Evolutionary conservation across 2,113 vertebrate species (phyloP), one percentile per base, ranked within the genome.

Genomic region (Callaeas wilsoni): DNA sequence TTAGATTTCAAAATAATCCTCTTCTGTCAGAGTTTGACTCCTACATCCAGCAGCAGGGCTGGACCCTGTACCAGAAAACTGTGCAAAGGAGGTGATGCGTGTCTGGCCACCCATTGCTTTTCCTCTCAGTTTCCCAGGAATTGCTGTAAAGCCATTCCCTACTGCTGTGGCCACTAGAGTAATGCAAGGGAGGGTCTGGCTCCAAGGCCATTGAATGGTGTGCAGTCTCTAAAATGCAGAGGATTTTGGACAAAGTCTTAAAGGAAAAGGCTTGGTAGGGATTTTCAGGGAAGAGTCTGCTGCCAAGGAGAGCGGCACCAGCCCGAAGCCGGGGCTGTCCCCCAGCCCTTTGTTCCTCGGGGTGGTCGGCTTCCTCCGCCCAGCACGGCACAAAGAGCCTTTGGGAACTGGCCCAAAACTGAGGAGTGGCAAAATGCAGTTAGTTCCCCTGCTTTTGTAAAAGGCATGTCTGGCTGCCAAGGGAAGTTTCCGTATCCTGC

Each of bases 401-500:
- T 95, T 96, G 83, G 96, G 86, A 96, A 41, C 90, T 12, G 86
- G 88, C 71, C 84, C 94, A 75, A 71, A 68, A 68, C 86, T 2
- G 12, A 93, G 79, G 50, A 93, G 90, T 71, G 96, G 96, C 93
- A 95, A 89, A 96, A 93, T 2, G 44, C 60, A 29, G 49, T 88
- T 78, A 71, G 94, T 90, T 97, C 92, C 93, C 44, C 85, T 94
- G 64, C 92, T 64, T 92, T 96, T 94, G 83, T 94, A 5, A 64
- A 75, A 89, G 62, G 16, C 86, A 46, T 4, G 62, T 84, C 87
- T 94, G 89, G 69, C 75, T 95, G 95, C 96, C 96, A 96, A 94
- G 78, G 85, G 90, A 93, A 91, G 93, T 94, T 95, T 95, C 96
- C 33, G 39, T 95, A 92, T 95, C 96, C 96, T 94, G 94, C 90